A percentile compares a stretch with the other conserved stretches of the same genome.
phyloP scores from a whole-genome alignment of 2,888 invertebrate species.

The Diabrotica balteata region DNA sequence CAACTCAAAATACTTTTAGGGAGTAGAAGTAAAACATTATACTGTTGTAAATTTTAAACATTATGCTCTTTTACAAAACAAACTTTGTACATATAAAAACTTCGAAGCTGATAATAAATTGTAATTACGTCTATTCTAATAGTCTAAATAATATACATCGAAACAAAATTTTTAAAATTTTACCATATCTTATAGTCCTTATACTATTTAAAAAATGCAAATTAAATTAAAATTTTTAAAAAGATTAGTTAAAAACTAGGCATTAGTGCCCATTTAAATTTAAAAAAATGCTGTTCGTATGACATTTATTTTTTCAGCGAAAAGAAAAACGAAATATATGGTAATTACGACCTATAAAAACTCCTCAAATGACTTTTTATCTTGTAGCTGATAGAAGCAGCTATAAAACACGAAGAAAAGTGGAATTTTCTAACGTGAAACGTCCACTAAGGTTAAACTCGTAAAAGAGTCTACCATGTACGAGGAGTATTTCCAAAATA shows the following conservation, averaged over 20 bases:
- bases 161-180: too few relatives aligned
- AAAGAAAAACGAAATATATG: slow-evolving; percentile 6
- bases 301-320: slow-evolving; percentile 10
- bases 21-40: too few relatives aligned
- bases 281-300: slow-evolving; percentile 4
- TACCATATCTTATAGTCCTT: too few relatives aligned
- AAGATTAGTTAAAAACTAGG: background rate
- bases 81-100: too few relatives aligned
- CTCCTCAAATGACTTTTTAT: slow-evolving; percentile 16
- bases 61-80: too few relatives aligned
- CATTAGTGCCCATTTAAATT: slow-evolving; percentile 8
- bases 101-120: too few relatives aligned
- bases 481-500: background rate
- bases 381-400: slow-evolving; percentile 16
- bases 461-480: background rate
- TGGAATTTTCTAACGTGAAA: slow-evolving; percentile 9
- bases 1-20: too few relatives aligned
- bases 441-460: slow-evolving; percentile 4
- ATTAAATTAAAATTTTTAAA: background rate
- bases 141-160: too few relatives aligned
- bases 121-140: too few relatives aligned
- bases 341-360: slow-evolving; percentile 12
- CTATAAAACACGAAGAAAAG: slow-evolving; percentile 18
- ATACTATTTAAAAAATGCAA: too few relatives aligned
- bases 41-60: too few relatives aligned